Evolutionary conservation across 2,113 vertebrate species (phyloP).

Genomic region (Porphyrio hochstetteri): DNA sequence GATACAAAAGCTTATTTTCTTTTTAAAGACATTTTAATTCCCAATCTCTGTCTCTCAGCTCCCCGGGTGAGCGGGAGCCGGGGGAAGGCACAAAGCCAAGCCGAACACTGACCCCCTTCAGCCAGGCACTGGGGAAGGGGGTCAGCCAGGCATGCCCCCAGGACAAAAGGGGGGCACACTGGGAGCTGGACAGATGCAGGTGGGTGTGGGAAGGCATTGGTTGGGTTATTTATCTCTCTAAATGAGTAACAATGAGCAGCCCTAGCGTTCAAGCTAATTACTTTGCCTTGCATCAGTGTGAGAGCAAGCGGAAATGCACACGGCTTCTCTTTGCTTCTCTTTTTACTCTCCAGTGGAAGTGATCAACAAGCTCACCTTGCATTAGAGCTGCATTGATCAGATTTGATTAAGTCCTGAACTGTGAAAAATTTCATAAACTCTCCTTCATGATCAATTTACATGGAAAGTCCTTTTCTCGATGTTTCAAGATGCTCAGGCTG

Average conservation of each 20-base stretch:
- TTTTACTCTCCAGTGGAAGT: conserved; percentile 29
- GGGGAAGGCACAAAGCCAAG: conserved; percentile 7
- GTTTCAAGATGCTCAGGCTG: background rate
- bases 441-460: conserved; percentile 11
- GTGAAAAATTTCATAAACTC: conserved; percentile 50
- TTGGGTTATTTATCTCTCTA: conserved; percentile 64
- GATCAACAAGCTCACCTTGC: conserved; percentile 52
- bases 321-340: background rate
- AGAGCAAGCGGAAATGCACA: background rate
- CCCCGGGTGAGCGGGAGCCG: background rate
- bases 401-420: conserved; percentile 52
- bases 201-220: conserved; percentile 41
- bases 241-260: conserved; percentile 63
- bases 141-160: background rate
- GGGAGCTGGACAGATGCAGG: background rate
- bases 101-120: background rate
- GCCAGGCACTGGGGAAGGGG: rapidly evolving
- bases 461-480: background rate
- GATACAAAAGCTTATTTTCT: conserved; percentile 73
- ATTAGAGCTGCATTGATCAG: conserved; percentile 41
- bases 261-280: conserved; percentile 64
- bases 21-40: conserved; percentile 66
- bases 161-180: background rate
- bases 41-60: conserved; percentile 12
- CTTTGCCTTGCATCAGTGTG: conserved; percentile 29